Evolutionary conservation across 2,888 invertebrate genomes (phyloP), one percentile per base, ranked within the genome.

Genomic region (Seira musarum): DNA sequence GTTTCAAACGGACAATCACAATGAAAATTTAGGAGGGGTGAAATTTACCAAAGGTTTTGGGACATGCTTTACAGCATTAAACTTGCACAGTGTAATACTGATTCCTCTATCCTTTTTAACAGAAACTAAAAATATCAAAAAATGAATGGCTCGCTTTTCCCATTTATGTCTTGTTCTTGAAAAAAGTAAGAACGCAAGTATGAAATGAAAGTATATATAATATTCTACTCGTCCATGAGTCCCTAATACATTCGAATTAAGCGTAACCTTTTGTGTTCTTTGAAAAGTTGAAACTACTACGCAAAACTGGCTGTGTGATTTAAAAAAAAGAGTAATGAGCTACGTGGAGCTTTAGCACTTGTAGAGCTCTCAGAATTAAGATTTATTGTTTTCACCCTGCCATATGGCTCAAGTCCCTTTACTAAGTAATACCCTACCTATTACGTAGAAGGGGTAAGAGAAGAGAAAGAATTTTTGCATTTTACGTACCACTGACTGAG

Each of bases 331-430:
- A 72, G 79, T 79, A 79, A 79, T 79, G 79, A 79, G 79, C 71
- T 79, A 79, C 79, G 72, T 79, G 79, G 79, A 67, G 79, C 79
- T 82, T 78, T 77, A 80, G 82, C 84, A 84, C 84, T 84, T 84
- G 84, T 84, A 74, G 84, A 84, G 84, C 81, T 81, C 75, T 81
- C 80, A 82, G 82, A 84, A 84, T 82, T 84, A 84, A 82, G 84
- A 84, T 84, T 84, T 84, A 84, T 84, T 84, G 84, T 79, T 79
- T 78, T 79, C 72, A 79, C 79, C 79, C 79, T 72, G 72, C 72
- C 79, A 79, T 79, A 79, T 79, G 79, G 79, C 79, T 79, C 68
- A 72, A 79, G 72, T 77, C 77, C n/a, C n/a, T 77, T 57, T 77
- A 40, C 64, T 63, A 17, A 46, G 76, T 68, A 68, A n/a, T n/a